Percentiles rank a stretch among this genome's conserved stretches.
phyloP scores from a whole-genome alignment of 2,797 vertebrate species.

The Chiropotes sagulatus region DNA sequence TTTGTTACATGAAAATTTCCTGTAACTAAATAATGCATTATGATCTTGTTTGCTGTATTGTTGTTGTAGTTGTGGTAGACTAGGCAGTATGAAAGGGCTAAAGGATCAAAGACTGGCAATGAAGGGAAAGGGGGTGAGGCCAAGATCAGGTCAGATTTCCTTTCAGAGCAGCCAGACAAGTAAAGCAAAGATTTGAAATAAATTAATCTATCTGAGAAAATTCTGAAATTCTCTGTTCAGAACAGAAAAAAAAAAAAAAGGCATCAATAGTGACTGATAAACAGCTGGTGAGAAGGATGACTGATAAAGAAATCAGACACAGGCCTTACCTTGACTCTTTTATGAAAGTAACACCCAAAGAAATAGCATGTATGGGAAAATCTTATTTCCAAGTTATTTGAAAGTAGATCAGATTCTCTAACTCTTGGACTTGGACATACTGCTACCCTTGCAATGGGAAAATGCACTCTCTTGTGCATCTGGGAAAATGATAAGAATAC shows the following conservation, averaged over 20 bases:
- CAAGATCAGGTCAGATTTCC: background rate
- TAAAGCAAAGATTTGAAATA: background rate
- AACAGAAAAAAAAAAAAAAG: background rate
- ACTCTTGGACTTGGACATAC: background rate
- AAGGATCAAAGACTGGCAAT: background rate
- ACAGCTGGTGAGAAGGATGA: background rate
- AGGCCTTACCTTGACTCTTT: background rate
- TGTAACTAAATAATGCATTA: slow-evolving; percentile 50
- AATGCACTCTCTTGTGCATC: background rate
- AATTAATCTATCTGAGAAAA: background rate
- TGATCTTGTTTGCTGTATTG: background rate
- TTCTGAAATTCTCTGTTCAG: background rate
- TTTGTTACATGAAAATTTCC: slow-evolving; percentile 65
- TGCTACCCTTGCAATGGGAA: background rate
- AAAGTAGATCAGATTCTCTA: slow-evolving; percentile 10
- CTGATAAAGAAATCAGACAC: background rate
- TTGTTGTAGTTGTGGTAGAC: background rate
- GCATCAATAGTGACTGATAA: background rate
- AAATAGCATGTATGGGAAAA: background rate
- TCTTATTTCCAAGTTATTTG: background rate
- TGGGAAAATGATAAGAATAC: background rate
- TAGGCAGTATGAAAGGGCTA: background rate
- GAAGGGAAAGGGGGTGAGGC: background rate
- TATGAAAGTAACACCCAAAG: background rate
- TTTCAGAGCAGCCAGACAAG: background rate